phyloP scores from a whole-genome alignment of 1,140 invertebrate genomes.

The Cyclina sinensis region DNA sequence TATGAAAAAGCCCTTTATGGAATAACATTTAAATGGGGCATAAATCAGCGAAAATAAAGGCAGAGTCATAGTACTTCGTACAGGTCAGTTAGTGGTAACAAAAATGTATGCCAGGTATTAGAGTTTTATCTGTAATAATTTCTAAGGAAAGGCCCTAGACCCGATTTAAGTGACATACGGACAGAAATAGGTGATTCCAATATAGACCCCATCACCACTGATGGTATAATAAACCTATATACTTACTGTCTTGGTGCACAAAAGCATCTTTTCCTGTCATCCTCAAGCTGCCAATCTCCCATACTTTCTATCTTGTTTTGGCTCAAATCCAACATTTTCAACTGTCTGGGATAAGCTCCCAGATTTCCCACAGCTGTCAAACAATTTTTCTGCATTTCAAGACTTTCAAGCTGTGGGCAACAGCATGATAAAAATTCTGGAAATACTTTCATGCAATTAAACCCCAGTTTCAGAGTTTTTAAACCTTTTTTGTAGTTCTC shows the following conservation, averaged over 20 bases:
- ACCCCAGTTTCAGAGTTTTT: constrained; percentile 70
- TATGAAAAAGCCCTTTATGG: too few species aligned
- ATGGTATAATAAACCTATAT: background rate
- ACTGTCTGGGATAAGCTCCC: constrained; percentile 64
- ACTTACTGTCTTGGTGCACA: constrained; percentile 18
- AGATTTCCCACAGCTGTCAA: constrained; percentile 76
- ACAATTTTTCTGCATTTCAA: constrained; percentile 96
- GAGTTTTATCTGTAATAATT: too few species aligned
- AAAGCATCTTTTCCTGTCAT: constrained; percentile 49
- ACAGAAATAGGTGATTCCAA: too few species aligned
- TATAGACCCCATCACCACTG: too few species aligned
- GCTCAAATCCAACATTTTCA: constrained; percentile 74
- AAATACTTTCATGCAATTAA: constrained; percentile 69
- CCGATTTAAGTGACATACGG: too few species aligned
- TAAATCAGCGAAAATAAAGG: too few species aligned
- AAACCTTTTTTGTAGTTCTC: constrained; percentile 62
- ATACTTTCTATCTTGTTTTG: constrained; percentile 65
- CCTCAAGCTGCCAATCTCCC: constrained; percentile 56
- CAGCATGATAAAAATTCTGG: constrained; percentile 73
- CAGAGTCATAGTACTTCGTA: too few species aligned
- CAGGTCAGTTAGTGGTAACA: too few species aligned
- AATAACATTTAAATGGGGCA: too few species aligned
- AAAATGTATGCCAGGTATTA: too few species aligned
- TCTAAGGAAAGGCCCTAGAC: too few species aligned
- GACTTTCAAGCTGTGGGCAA: constrained; percentile 91